Conservation (phyloP, 2,888 invertebrate genomes). For the Coenonympha glycerion region DNA sequence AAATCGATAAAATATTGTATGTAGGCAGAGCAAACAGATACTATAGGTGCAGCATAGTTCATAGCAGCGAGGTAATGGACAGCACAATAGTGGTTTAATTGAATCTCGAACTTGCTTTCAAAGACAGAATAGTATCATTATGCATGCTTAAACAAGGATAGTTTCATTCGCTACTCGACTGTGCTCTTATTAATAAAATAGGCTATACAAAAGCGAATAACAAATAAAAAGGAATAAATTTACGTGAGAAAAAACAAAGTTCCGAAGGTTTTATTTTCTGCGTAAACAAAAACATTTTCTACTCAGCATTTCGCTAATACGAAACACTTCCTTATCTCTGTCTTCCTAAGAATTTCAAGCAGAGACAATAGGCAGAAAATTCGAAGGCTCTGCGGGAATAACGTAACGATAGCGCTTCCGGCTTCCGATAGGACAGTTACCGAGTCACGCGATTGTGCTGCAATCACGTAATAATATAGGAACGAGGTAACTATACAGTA, state of each 20-base stretch:
- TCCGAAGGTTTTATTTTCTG: background rate
- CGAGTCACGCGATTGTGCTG: conserved; percentile 42
- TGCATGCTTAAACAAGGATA: background rate
- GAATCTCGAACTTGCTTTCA: background rate
- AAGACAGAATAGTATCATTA: background rate
- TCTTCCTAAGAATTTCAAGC: conserved; percentile 19
- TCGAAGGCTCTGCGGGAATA: conserved; percentile 40
- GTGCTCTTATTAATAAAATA: background rate
- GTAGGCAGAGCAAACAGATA: background rate
- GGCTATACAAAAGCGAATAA: background rate
- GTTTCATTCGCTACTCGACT: background rate
- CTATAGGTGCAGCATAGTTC: background rate
- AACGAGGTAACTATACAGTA: conserved; percentile 15
- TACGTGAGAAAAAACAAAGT: background rate
- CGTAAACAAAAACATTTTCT: conserved; percentile 6
- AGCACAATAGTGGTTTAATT: background rate
- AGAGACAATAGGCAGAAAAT: conserved; percentile 38
- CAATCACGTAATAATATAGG: conserved; percentile 14
- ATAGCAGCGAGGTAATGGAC: background rate
- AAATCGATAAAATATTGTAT: too few species aligned
- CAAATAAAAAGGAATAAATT: conserved; percentile 1
- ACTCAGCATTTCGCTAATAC: conserved; percentile 4
- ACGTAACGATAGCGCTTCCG: conserved; percentile 47
- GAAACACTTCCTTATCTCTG: conserved; percentile 10
- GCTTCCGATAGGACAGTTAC: conserved; percentile 40